Evolutionary conservation across 2,113 vertebrate species (phyloP).

Genomic region (Parotia lawesii): DNA sequence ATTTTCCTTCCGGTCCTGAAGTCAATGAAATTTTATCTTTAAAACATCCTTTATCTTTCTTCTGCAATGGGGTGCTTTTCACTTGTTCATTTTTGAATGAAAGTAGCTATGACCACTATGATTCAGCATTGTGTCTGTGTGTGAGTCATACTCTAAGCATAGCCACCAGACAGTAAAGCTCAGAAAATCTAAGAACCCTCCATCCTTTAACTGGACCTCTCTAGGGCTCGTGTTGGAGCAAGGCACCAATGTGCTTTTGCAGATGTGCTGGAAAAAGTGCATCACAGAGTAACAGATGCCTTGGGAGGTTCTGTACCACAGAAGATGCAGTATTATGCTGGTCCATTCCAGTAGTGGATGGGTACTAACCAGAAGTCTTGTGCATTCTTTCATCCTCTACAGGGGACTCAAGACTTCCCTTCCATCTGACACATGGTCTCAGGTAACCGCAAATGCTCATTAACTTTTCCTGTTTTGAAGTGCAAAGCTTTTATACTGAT

Average conservation of each 20-base stretch:
- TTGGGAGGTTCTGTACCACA: background rate
- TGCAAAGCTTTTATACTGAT: background rate
- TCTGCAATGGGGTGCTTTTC: background rate
- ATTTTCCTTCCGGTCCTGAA: background rate
- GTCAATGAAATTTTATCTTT: background rate
- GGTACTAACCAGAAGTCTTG: background rate
- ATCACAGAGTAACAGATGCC: background rate
- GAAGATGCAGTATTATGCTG: background rate
- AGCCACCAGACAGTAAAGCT: background rate
- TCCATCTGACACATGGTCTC: background rate
- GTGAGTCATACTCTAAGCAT: background rate
- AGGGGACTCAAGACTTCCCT: background rate
- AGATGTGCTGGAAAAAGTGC: background rate
- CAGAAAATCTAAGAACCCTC: background rate
- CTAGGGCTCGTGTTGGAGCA: background rate
- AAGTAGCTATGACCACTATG: background rate
- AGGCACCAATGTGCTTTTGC: background rate
- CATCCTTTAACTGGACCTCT: background rate
- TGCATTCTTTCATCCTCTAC: too few relatives aligned
- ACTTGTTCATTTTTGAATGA: background rate
- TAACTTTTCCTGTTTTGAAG: background rate
- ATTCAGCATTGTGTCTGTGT: background rate
- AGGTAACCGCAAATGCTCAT: accelerated
- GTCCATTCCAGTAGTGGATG: background rate
- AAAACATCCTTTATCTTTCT: background rate